Base-by-base conservation (phyloP, 2,113 vertebrate genomes). In the Chionis minor region DNA sequence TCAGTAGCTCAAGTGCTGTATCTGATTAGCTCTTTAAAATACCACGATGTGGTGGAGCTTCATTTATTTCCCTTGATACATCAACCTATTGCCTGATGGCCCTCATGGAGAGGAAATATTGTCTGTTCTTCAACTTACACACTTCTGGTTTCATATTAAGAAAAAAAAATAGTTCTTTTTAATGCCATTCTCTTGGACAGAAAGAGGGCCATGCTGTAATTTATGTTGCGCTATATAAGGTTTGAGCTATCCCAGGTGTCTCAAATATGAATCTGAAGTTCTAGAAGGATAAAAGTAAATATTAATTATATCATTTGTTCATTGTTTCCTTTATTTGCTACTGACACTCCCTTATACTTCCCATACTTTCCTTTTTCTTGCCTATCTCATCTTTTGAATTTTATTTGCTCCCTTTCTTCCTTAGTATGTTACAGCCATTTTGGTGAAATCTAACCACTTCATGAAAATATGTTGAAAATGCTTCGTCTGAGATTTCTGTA, bases 21-120 rank as follows among this genome's bases (percentile, higher is more conserved):
- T 83, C 86, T 81, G 83, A 95, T 92, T 86, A 96, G 59, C 51
- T 91, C 55, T 94, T 92, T 81, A 86, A 94, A 91, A 81, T 78
- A 56, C 16, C 26, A 27, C 32, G 55, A 35, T 63, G 42, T 96
- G 13, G 4, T 59, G 22, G 1, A 1, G 24, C 28, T 74, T 85
- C 78, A 22, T 85, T 90, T 97, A 78, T 86, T 95, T 86, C 63
- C 86, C 45, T 88, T 81, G 69, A 58, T 88, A 63, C 26, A 49
- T 74, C 9, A 20, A 22, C 35, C 40, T 88, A 9, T 86, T 70
- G 32, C 69, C 67, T 61, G 47, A 47, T 66, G 42, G 55, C 45
- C 24, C 35, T 92, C 45, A 28, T 19, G 8, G 88, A 72, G 59
- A 70, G 45, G 81, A 94, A 86, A 90, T 93, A 92, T 15, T 93